Evolutionary conservation across 2,797 vertebrate species (phyloP), one percentile per base, ranked within the genome.

Genomic region (Poecile montanus): DNA sequence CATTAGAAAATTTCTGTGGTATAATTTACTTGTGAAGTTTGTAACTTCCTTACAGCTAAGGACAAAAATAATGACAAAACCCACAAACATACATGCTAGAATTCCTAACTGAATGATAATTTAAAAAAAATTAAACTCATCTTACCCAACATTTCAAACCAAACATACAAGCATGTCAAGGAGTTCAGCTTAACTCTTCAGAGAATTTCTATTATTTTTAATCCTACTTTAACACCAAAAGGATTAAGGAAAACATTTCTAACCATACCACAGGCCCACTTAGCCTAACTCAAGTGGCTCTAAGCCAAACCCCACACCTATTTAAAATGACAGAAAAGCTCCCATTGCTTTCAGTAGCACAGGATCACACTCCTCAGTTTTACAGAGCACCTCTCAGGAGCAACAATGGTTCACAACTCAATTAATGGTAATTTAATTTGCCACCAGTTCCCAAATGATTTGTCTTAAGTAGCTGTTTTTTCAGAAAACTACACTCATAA

Each of bases 301-400:
- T n/a, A 86, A 84, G 92, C 95, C 96, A 96, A 96, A 88, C 32
- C 51, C 91, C 66, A 91, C 87, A 95, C 79, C 89, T 89, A 94
- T 79, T 95, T 95, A 95, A 97, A 85, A 10, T 2, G 1, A 62
- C n/a, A 89, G 82, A 80, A 95, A 85, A 92, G 62, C 79, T n/a
- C 32, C 89, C 56, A 2, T 3, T 72, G 73, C 72, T 72, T 92
- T 91, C 94, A 88, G 89, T 27, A 93, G 91, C 66, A 61, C 21
- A 76, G 79, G 68, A 71, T 88, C 88, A 87, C 60, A 23, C 60
- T 58, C 78, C 47, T 44, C 34, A n/a, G 36, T 71, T 96, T 90
- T 73, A 97, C 88, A 91, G 83, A 93, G 71, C 57, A 84, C 68
- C 89, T 94, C 90, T 56, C 93, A 94, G 80, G 76, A 90, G 73